phyloP scores from a whole-genome alignment of 2,113 vertebrate species.

The Ailurus styani region DNA sequence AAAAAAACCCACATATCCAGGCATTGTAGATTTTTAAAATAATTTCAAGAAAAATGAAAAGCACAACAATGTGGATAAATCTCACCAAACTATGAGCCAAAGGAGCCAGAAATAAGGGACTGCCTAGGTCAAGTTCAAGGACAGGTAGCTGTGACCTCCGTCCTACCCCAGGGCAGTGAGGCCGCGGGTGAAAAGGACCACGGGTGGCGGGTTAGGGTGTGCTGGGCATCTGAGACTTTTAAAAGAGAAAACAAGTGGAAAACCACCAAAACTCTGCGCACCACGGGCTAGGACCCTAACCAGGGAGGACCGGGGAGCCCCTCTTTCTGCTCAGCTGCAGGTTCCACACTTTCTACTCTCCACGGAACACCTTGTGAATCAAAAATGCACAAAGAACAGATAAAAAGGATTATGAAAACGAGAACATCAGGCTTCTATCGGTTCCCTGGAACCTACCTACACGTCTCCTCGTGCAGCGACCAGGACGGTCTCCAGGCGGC shows the following conservation, averaged over 20 bases:
- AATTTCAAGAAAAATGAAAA: background rate
- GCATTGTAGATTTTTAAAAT: background rate
- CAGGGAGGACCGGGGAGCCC: too few relatives aligned
- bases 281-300: fast-evolving
- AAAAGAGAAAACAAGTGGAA: background rate
- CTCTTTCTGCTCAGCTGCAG: background rate
- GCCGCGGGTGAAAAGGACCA: fast-evolving
- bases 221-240: too few relatives aligned
- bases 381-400: background rate
- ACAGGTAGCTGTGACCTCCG: background rate
- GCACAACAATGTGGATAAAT: background rate
- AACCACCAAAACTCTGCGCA: background rate
- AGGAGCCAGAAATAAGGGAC: background rate
- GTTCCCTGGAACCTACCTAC: background rate
- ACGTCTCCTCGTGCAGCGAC: fast-evolving
- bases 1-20: background rate
- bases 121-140: background rate
- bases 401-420: background rate
- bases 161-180: background rate
- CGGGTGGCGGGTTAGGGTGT: background rate
- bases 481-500: fast-evolving
- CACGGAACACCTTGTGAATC: background rate
- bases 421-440: background rate
- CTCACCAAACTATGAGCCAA: background rate
- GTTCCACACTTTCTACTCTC: background rate